A percentile compares a stretch with the other conserved stretches of the same genome.
These are phyloP conservation scores for Thermophis baileyi DNA, from an alignment of 2,113 vertebrate genomes.

Conservation along the genomic window DNA sequence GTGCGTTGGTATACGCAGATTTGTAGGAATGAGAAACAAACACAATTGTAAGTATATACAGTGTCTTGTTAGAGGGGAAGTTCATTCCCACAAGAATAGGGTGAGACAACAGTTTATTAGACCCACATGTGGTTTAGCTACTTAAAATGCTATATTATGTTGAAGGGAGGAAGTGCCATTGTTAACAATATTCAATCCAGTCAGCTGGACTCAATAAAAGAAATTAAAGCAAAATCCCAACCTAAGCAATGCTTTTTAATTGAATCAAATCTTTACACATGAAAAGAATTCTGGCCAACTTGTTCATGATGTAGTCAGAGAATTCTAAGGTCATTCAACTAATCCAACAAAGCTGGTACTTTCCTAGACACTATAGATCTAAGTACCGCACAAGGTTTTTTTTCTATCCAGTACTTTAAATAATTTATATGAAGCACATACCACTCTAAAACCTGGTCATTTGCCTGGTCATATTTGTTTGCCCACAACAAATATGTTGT, in stretches of 20 bases:
- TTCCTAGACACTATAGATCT: not conserved
- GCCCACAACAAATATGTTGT: not conserved
- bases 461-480: too few species aligned
- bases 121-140: constrained; percentile 66
- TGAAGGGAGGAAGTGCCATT: constrained; percentile 68
- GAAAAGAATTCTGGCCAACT: constrained; percentile 61
- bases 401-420: not conserved
- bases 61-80: constrained; percentile 45
- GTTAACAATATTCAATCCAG: constrained; percentile 66
- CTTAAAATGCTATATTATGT: constrained; percentile 67
- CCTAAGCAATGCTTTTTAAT: constrained; percentile 66
- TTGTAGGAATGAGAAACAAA: not conserved
- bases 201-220: constrained; percentile 75
- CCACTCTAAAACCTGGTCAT: not conserved
- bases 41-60: constrained; percentile 4
- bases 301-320: constrained; percentile 49
- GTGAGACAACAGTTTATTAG: constrained; percentile 66
- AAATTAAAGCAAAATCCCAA: constrained; percentile 44
- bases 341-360: not conserved
- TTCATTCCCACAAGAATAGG: constrained; percentile 60
- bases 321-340: constrained; percentile 46
- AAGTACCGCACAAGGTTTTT: constrained; percentile 6
- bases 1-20: not conserved
- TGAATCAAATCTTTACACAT: constrained; percentile 69
- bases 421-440: not conserved